phyloP scores from a whole-genome alignment of 2,113 vertebrate species.

The Colinus virginianus region DNA sequence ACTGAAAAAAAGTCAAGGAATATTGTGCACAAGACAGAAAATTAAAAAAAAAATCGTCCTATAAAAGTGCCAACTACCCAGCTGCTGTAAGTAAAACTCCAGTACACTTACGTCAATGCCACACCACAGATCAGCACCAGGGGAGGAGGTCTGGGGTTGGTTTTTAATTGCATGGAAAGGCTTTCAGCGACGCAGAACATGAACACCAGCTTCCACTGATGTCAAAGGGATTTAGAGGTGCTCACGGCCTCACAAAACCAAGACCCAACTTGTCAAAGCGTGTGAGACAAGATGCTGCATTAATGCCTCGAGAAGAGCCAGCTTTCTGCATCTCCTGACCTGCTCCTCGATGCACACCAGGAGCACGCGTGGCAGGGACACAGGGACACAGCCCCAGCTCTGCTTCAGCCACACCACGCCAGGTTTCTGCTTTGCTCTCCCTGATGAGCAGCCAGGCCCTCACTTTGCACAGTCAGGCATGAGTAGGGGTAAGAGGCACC shows the following conservation, averaged over 20 bases:
- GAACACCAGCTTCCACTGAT: neutral
- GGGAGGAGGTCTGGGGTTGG: neutral
- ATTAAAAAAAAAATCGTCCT: neutral
- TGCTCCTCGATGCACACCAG: neutral
- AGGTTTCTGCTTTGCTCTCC: neutral
- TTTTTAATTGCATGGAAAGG: neutral
- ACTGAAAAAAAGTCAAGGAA: neutral
- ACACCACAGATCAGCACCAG: neutral
- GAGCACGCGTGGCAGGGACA: neutral
- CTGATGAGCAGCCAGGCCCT: neutral
- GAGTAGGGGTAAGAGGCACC: constrained; percentile 8
- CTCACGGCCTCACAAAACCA: neutral
- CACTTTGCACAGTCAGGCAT: neutral
- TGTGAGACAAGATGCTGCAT: neutral
- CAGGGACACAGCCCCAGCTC: neutral
- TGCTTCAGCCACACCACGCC: neutral
- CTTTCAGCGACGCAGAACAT: neutral
- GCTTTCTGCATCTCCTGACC: neutral
- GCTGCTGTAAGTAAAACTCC: constrained; percentile 37
- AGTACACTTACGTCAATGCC: neutral
- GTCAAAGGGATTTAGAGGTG: neutral
- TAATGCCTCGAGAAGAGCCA: neutral
- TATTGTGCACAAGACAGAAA: constrained; percentile 27
- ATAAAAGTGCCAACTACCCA: constrained; percentile 29
- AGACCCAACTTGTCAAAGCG: neutral